These are phyloP conservation scores for Hyperoodon ampullatus DNA, from an alignment of 2,113 vertebrate species.

Conservation along the genomic window DNA sequence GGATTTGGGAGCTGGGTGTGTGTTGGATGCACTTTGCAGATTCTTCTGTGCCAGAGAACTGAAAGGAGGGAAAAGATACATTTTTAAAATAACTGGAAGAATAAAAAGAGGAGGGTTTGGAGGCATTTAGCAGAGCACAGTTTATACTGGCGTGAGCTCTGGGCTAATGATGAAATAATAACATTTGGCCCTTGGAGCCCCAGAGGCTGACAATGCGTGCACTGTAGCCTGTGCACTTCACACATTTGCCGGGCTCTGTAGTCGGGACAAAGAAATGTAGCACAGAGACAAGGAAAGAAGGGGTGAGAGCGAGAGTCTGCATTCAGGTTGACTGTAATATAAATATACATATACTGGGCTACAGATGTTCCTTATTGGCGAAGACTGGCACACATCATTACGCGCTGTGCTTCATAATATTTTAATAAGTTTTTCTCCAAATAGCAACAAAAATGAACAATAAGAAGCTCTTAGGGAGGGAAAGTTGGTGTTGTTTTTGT, in stretches of 20 bases:
- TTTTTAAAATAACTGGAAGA: slow-evolving; percentile 76
- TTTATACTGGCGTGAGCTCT: slow-evolving; percentile 81
- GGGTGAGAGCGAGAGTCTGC: slow-evolving; percentile 45
- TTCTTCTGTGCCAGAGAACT: slow-evolving; percentile 55
- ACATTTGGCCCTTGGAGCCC: slow-evolving; percentile 74
- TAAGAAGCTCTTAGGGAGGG: slow-evolving; percentile 73
- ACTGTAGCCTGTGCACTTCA: slow-evolving; percentile 68
- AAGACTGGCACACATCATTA: slow-evolving; percentile 78
- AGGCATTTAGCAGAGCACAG: slow-evolving; percentile 73
- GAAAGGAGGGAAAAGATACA: slow-evolving; percentile 67
- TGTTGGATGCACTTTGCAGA: slow-evolving; percentile 55
- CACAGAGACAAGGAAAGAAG: slow-evolving; percentile 70
- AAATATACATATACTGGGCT: slow-evolving; percentile 74
- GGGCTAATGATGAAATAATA: slow-evolving; percentile 82
- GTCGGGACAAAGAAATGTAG: slow-evolving; percentile 79
- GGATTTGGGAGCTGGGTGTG: slow-evolving; percentile 43
- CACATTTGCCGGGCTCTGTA: slow-evolving; percentile 58
- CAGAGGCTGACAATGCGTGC: slow-evolving; percentile 68
- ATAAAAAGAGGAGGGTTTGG: slow-evolving; percentile 75
- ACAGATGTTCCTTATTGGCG: slow-evolving; percentile 84
- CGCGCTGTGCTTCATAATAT: slow-evolving; percentile 80
- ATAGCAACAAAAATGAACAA: slow-evolving; percentile 80
- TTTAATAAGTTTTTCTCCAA: slow-evolving; percentile 84
- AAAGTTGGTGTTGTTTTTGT: slow-evolving; percentile 56
- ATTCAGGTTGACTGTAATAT: slow-evolving; percentile 78